Evolutionary conservation across 2,888 invertebrate genomes (phyloP).

Genomic region (Tiphia femorata): DNA sequence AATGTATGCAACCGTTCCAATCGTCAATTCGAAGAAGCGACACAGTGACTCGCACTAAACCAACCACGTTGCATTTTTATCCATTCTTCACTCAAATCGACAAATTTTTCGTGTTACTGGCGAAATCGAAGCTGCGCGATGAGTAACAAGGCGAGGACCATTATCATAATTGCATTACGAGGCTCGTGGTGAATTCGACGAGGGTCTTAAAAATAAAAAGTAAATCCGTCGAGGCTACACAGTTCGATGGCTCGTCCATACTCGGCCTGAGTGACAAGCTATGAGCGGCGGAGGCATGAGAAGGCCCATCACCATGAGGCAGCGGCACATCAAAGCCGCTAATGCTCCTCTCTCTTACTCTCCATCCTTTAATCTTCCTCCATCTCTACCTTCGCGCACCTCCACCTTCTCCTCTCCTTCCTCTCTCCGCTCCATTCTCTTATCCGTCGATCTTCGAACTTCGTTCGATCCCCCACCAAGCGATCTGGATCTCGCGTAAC

Average conservation of each 20-base stretch:
- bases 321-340: constrained; percentile 64
- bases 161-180: constrained; percentile 29
- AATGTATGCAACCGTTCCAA: too few relatives aligned
- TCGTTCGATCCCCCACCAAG: constrained; percentile 30
- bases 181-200: constrained; percentile 15
- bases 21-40: too few relatives aligned
- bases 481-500: constrained; percentile 28
- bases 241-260: constrained; percentile 59
- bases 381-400: constrained; percentile 1
- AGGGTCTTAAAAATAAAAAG: constrained; percentile 9
- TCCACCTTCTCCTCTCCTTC: constrained; percentile 17
- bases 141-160: constrained; percentile 8
- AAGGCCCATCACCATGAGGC: constrained; percentile 46
- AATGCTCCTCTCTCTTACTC: constrained; percentile 46
- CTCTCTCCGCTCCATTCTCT: constrained; percentile 14
- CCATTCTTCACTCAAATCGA: too few relatives aligned
- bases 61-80: too few relatives aligned
- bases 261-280: constrained; percentile 63
- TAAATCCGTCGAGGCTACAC: constrained; percentile 37
- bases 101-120: too few relatives aligned
- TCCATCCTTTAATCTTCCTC: constrained; percentile 14
- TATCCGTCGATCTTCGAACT: constrained; percentile 13
- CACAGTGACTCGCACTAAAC: too few relatives aligned
- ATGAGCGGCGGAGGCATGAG: constrained; percentile 56
- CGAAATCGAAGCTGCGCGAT: background rate